phyloP scores from a whole-genome alignment of 2,113 vertebrate genomes.

The Tetrao urogallus region DNA sequence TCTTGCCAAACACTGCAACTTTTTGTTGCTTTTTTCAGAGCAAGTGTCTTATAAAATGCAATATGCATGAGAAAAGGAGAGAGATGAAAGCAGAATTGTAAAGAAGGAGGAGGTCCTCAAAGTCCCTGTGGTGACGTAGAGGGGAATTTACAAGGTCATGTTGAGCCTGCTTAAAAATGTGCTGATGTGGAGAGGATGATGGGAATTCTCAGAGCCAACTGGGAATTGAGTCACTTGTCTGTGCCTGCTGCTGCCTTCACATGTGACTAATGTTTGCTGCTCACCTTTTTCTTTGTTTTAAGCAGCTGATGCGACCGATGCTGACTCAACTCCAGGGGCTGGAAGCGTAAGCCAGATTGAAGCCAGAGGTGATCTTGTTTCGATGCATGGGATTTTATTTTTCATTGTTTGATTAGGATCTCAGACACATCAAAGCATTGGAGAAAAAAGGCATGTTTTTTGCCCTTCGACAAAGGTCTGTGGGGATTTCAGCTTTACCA shows the following conservation, averaged over 20 bases:
- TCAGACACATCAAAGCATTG: not conserved
- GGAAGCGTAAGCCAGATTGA: constrained; percentile 40
- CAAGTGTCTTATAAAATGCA: not conserved
- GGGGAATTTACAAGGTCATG: constrained; percentile 44
- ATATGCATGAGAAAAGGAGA: constrained; percentile 4
- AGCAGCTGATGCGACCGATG: constrained; percentile 19
- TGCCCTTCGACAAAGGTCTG: not conserved
- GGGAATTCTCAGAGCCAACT: constrained; percentile 13
- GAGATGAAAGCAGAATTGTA: not conserved
- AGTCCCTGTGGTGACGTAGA: not conserved
- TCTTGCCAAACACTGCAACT: not conserved
- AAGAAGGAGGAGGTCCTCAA: constrained; percentile 9
- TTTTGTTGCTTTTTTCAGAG: not conserved
- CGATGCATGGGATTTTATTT: constrained; percentile 18
- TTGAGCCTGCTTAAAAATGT: constrained; percentile 41
- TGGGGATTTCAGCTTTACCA: not conserved
- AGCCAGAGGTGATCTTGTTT: constrained; percentile 59
- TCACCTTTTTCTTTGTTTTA: constrained; percentile 55
- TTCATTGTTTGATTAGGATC: constrained; percentile 34
- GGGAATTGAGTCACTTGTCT: constrained; percentile 64
- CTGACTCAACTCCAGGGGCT: constrained; percentile 60
- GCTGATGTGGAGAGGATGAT: constrained; percentile 22
- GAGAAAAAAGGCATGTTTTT: not conserved
- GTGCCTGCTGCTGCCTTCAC: constrained; percentile 27
- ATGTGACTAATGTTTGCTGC: constrained; percentile 57